Evolutionary conservation across 2,888 invertebrate genomes (phyloP), one percentile per base, ranked within the genome.

Genomic region (Spicauda simplicius): DNA sequence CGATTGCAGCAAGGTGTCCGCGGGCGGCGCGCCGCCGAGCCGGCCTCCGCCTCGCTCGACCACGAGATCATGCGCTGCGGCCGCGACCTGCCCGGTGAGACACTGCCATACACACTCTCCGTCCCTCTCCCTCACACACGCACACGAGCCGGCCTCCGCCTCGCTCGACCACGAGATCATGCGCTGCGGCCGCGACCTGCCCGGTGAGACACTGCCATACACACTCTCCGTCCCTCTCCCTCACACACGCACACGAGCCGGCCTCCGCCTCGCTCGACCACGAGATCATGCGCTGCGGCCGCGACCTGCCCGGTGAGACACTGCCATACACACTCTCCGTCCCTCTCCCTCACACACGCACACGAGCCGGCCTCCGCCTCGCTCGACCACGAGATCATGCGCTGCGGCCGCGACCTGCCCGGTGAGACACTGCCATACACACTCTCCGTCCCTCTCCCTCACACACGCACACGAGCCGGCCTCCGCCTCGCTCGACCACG

Each of bases 301-400:
- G 91, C 7, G 92, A 91, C 69, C 73, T 90, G 71, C 87, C 88
- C 41, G 90, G 90, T 90, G 59, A 76, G 76, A 52, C 18, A 25
- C 25, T 25, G 25, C 41, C 41, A 19, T 19, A 33, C 45, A 10
- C 45, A 45, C 41, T 41, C n/a, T n/a, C n/a, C n/a, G n/a, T n/a
- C n/a, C n/a, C 60, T 16, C 16, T 59, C 41, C 2, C 14, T 12
- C 20, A 25, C 54, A 1, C 25, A n/a, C 55, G 5, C 55, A 33
- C 55, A 30, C 37, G 91, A 91, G 77, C 89, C 91, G 14, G 92
- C 87, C 75, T 91, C 91, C 74, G 87, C 92, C 58, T 90, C 90
- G 52, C 87, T 93, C 74, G 92, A 92, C 87, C 91, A 91, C 84
- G 92, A 92, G 85, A 91, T 92, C 78, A 91, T 92, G 92, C 86